Evolutionary conservation across 1,140 invertebrate species (phyloP), one percentile per base, ranked within the genome.

Genomic region (Oncopeltus fasciatus): DNA sequence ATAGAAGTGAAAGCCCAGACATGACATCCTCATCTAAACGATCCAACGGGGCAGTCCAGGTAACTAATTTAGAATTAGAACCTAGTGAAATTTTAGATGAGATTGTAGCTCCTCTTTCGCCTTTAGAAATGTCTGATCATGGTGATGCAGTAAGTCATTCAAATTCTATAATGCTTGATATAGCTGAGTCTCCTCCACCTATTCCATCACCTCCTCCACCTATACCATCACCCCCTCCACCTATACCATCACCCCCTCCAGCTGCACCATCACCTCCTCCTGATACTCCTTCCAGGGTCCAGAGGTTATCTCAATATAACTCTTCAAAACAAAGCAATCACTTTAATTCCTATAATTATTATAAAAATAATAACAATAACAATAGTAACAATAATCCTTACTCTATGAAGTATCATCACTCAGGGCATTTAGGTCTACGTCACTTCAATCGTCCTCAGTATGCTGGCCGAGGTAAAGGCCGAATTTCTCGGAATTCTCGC

Each of bases 11-110:
- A 33, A 58, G 44, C n/a, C 24, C 44, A 8, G 49, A 38, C n/a
- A 21, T 44, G 28, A 21, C 57, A 24, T n/a, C 64, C 33, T 57
- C 57, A 31, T 46, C 61, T 3, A 60, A 65, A 27, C 47, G 64
- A 31, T 60, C 60, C 8, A 65, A 65, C 28, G 64, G 64, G 43
- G 60, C 64, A 28, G 38, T 62, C 16, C 64, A 61, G 60, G 56
- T 61, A 60, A 60, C 26, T 61, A 59, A 49, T 33, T 18, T 56
- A 60, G 20, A 26, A 16, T 27, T 56, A 60, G 11, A n/a, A 16
- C 31, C 38, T 59, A 38, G 24, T 27, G 26, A 21, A 20, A 16
- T 31, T 9, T 5, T 2, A 4, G 38, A 21, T 56, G 20, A 20
- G n/a, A 16, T 26, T n/a, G 51, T 20, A 2, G 11, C 58, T 24